Base-by-base conservation (phyloP, 2,797 vertebrate species). In the Pantherophis vulpinus region DNA sequence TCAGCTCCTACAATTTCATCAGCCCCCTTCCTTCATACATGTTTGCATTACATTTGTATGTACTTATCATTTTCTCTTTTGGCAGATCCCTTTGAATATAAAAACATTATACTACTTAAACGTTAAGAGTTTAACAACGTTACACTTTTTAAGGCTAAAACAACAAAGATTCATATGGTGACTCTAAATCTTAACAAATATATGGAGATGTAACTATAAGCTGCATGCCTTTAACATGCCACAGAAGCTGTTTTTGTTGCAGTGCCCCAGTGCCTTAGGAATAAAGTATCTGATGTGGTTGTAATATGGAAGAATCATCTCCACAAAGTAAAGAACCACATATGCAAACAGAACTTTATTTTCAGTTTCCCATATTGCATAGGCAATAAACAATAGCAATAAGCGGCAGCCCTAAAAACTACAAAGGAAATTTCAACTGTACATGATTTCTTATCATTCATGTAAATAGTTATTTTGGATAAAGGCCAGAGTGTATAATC, bases 41-140 rank as follows among this genome's bases (percentile, higher is more conserved):
- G n/a, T 95, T 37, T 90, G 1, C 79, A 79, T 1, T 0, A 86
- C 89, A 86, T 42, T 92, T 96, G 88, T 95, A 86, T 59, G 96
- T 70, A 20, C 18, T 90, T 96, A 95, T 29, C 47, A 93, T 96
- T 96, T 96, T 74, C 7, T 58, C 14, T 59, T 91, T 83, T 29
- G 23, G 14, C 18, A 42, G 23, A 63, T 16, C 86, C 20, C 23
- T 32, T 61, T 87, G 2, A 23, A 61, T 91, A 61, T 61, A 54
- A 32, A 12, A 37, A 79, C 32, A 79, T 37, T 51, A 54, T 90
- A 63, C 54, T 32, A 37, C 12, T 54, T 61, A 25, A 61, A 87
- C 14, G 55, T 56, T 74, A 56, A 37, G 16, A 20, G 47, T 70
- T 74, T 74, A 70, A 32, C 6, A 37, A 83, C 12, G 42, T 25